phyloP scores from a whole-genome alignment of 2,113 vertebrate species.

The Tympanuchus pallidicinctus region DNA sequence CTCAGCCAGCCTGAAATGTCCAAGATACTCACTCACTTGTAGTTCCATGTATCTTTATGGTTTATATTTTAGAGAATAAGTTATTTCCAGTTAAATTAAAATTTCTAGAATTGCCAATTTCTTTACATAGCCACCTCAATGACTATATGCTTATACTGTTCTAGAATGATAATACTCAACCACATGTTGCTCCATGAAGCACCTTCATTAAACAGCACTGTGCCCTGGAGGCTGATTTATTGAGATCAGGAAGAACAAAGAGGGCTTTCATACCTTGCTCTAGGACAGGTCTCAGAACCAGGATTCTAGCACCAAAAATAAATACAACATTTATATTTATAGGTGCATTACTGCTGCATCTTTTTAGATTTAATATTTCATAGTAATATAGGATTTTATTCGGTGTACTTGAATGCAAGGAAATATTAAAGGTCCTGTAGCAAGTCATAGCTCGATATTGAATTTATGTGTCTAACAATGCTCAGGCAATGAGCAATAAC shows the following conservation, averaged over 20 bases:
- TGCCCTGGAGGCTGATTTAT: not conserved
- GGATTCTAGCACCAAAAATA: not conserved
- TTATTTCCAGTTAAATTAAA: not conserved
- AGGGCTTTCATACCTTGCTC: not conserved
- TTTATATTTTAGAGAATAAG: not conserved
- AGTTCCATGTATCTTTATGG: not conserved
- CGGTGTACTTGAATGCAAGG: not conserved
- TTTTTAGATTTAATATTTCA: not conserved
- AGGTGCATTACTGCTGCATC: not conserved
- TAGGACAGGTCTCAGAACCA: not conserved
- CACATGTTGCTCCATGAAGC: not conserved
- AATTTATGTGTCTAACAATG: not conserved
- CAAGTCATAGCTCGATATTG: not conserved
- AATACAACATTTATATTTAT: not conserved
- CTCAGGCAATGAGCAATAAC: not conserved
- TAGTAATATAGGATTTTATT: not conserved
- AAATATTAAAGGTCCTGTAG: not conserved
- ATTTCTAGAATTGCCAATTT: not conserved
- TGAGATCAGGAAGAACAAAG: not conserved
- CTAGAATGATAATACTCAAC: not conserved
- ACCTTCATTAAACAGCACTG: not conserved
- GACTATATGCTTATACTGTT: not conserved
- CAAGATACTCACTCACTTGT: not conserved
- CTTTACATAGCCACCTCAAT: not conserved
- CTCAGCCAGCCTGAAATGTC: not conserved